Evolutionary conservation across 2,113 vertebrate species (phyloP), one percentile per base, ranked within the genome.

Genomic region (Syrrhaptes paradoxus): DNA sequence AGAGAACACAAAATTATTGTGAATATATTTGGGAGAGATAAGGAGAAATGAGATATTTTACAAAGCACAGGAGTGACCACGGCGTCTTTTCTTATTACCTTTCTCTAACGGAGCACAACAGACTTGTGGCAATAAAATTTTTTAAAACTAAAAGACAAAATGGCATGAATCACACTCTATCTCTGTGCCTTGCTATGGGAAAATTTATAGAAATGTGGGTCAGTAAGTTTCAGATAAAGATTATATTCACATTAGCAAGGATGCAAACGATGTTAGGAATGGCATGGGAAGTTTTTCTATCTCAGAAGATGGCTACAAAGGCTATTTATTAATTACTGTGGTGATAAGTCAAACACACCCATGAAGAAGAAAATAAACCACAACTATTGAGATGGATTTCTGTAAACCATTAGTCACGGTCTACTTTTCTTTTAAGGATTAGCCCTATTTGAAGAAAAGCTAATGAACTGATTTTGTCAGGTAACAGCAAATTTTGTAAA

Each of bases 101-200:
- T 75, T 75, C 20, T 72, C 31, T 67, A 52, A 32, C 14, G 6
- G 21, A 57, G 54, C 10, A 24, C 9, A 49, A 66, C 6, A 11
- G 11, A 61, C 68, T 76, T 41, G 3, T 66, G 17, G 5, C 16
- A 76, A 73, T 32, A 62, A 0, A 0, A 4, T 19, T 72, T 77
- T 59, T 77, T 15, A 31, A 87, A 73, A 58, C 10, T 45, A 26
- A 67, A 75, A 79, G 26, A 48, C 12, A 66, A 87, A 83, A 38
- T 65, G 2, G 0, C 10, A 26, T 45, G 32, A 61, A 80, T 68
- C 25, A 54, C 0, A 0, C 10, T 43, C 4, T 38, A 25, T 12
- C 13, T 68, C 13, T 68, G 14, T 52, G 75, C 7, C 13, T 43
- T 67, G 16, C 10, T 6, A 15, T 59, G 21, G 26, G 17, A 82